These are phyloP conservation scores for Drosophila nebulosa DNA, from an alignment of 1,140 invertebrate genomes.

Conservation along the genomic window DNA sequence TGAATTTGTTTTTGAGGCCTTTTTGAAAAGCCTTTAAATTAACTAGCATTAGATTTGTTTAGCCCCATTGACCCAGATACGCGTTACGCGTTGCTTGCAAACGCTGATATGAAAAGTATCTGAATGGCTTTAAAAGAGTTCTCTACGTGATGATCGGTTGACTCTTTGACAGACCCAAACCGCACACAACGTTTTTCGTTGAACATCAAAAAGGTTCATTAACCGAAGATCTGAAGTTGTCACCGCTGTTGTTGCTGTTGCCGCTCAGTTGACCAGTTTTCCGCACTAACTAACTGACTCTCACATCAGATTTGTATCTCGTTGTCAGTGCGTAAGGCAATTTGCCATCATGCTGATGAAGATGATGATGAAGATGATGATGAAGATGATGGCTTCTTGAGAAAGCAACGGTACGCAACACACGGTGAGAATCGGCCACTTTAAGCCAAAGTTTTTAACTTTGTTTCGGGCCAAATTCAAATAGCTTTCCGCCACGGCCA, in stretches of 20 bases:
- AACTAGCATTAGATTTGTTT: constrained; percentile 26
- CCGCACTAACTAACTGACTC: constrained; percentile 14
- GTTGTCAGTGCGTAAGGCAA: constrained; percentile 49
- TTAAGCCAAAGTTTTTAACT: constrained; percentile 29
- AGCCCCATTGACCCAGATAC: constrained; percentile 45
- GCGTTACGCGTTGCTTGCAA: constrained; percentile 13
- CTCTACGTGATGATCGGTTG: constrained; percentile 34
- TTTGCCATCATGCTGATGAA: constrained; percentile 30
- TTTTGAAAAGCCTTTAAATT: not conserved
- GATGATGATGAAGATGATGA: constrained; percentile 26
- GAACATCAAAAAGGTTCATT: constrained; percentile 32
- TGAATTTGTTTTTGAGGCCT: not conserved
- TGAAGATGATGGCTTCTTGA: constrained; percentile 36
- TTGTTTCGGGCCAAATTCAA: constrained; percentile 11
- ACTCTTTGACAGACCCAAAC: constrained; percentile 36
- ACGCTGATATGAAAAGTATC: constrained; percentile 8
- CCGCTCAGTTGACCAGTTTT: constrained; percentile 38
- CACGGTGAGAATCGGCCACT: constrained; percentile 49
- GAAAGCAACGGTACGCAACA: constrained; percentile 47
- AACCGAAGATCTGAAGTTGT: constrained; percentile 35
- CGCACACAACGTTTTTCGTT: constrained; percentile 24
- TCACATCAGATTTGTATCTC: constrained; percentile 39
- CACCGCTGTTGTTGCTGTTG: too few species aligned
- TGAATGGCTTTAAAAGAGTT: constrained; percentile 13
- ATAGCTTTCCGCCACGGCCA: constrained; percentile 14